Evolutionary conservation across 2,113 vertebrate genomes (phyloP).

Genomic region (Callorhinus ursinus): DNA sequence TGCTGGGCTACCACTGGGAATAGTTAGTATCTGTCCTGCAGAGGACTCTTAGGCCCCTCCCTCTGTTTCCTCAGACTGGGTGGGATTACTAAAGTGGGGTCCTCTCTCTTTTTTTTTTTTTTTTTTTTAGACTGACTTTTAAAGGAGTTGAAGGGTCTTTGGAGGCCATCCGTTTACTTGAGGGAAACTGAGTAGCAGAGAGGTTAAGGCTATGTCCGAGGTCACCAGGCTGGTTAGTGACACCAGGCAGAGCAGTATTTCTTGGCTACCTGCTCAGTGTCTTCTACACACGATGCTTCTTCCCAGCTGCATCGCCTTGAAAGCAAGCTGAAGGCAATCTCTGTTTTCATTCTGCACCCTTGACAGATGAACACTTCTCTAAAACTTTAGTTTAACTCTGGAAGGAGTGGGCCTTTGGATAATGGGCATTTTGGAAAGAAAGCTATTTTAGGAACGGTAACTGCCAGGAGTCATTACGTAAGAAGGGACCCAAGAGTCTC

Average conservation of each 20-base stretch:
- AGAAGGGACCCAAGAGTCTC: neutral
- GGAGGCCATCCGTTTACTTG: neutral
- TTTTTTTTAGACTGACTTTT: neutral
- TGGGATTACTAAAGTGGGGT: neutral
- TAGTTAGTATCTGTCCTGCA: neutral
- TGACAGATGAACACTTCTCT: neutral
- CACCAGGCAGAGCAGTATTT: neutral
- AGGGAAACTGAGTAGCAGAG: neutral
- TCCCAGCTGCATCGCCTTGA: neutral
- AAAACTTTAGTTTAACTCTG: neutral
- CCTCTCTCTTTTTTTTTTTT: neutral
- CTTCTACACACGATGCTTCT: neutral
- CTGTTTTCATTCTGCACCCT: neutral
- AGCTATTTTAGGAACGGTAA: neutral
- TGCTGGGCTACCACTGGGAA: neutral
- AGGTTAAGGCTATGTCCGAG: neutral
- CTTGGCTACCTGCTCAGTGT: neutral
- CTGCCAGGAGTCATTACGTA: neutral
- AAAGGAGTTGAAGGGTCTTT: neutral
- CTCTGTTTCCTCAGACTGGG: neutral
- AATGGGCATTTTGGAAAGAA: slow-evolving; percentile 8
- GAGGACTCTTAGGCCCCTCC: neutral
- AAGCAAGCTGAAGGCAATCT: neutral
- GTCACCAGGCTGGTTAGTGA: neutral
- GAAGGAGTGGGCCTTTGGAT: neutral